Percentiles rank a stretch among this genome's conserved stretches.
phyloP scores from a whole-genome alignment of 2,888 invertebrate genomes.

The Nemapogon koenigi region DNA sequence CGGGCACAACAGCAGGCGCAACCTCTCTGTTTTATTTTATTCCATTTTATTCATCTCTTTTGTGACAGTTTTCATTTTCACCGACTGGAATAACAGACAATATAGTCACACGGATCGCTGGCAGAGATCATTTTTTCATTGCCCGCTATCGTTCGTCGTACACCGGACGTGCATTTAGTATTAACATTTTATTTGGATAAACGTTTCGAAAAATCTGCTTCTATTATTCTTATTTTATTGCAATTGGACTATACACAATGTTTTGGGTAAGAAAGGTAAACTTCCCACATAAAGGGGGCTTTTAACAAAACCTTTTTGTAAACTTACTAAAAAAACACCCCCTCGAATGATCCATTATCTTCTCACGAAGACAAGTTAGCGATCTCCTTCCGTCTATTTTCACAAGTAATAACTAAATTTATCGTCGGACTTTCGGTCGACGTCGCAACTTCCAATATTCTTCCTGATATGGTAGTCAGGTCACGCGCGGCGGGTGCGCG shows the following conservation, averaged over 20 bases:
- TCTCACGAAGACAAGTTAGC: slow-evolving; percentile 61
- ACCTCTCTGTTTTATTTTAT: slow-evolving; percentile 7
- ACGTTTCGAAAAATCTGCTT: too few species aligned
- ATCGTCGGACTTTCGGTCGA: slow-evolving; percentile 58
- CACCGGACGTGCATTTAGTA: too few species aligned
- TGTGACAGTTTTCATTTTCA: slow-evolving; percentile 9
- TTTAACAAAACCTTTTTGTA: slow-evolving; percentile 54
- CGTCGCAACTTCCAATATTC: slow-evolving; percentile 50
- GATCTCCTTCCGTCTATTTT: slow-evolving; percentile 64
- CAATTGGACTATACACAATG: too few species aligned
- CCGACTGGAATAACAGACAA: slow-evolving; percentile 8
- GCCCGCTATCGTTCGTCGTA: too few species aligned
- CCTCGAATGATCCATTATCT: slow-evolving; percentile 62
- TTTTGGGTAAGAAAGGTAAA: too few species aligned
- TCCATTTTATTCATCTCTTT: slow-evolving; percentile 10
- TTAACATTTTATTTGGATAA: too few species aligned
- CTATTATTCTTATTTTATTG: too few species aligned
- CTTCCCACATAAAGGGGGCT: slow-evolving; percentile 55
- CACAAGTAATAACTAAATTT: slow-evolving; percentile 66
- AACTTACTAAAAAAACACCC: slow-evolving; percentile 55
- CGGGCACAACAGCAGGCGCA: not conserved
- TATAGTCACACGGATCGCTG: slow-evolving; percentile 3
- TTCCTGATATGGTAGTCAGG: slow-evolving; percentile 30
- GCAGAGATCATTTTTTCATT: slow-evolving; percentile 6
- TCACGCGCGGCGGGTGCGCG: slow-evolving; percentile 28